phyloP scores from a whole-genome alignment of 1,140 invertebrate species.

The Lysiphlebus fabarum region DNA sequence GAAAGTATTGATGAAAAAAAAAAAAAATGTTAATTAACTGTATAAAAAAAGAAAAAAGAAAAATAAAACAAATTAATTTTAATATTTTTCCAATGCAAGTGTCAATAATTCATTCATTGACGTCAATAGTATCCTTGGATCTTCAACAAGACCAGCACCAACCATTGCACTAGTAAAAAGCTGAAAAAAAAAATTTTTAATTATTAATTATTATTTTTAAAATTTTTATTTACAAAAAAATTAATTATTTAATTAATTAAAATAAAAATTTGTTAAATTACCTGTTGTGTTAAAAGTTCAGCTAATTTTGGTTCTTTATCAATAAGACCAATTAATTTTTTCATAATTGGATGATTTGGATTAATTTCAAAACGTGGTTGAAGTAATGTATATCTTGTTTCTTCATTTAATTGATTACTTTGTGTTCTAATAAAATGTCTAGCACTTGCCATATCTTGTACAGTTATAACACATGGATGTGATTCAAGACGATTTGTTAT shows the following conservation, averaged over 20 bases:
- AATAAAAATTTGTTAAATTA: slow-evolving; percentile 43
- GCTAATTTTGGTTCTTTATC: slow-evolving; percentile 76
- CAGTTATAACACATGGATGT: slow-evolving; percentile 91
- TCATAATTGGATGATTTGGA: slow-evolving; percentile 87
- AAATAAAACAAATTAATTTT: slow-evolving; percentile 23
- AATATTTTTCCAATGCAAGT: slow-evolving; percentile 80
- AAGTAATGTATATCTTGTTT: slow-evolving; percentile 80
- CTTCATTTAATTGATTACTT: slow-evolving; percentile 78
- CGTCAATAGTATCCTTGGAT: slow-evolving; percentile 78
- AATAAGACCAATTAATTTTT: slow-evolving; percentile 77
- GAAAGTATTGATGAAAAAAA: no score
- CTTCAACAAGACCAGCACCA: slow-evolving; percentile 88
- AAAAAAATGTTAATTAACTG: no score
- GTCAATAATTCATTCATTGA: slow-evolving; percentile 85
- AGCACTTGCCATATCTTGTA: slow-evolving; percentile 93
- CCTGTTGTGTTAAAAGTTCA: slow-evolving; percentile 81
- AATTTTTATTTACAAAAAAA: not conserved
- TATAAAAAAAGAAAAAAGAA: no score
- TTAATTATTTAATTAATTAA: not conserved
- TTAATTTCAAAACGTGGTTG: slow-evolving; percentile 93
- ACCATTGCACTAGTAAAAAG: slow-evolving; percentile 94
- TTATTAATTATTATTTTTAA: slow-evolving; percentile 16
- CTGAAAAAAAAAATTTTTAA: slow-evolving; percentile 54
- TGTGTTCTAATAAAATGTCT: slow-evolving; percentile 91
- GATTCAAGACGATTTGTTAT: slow-evolving; percentile 78